Conservation (phyloP, 2,113 vertebrate genomes). For the Tricholaema leucomelas region DNA sequence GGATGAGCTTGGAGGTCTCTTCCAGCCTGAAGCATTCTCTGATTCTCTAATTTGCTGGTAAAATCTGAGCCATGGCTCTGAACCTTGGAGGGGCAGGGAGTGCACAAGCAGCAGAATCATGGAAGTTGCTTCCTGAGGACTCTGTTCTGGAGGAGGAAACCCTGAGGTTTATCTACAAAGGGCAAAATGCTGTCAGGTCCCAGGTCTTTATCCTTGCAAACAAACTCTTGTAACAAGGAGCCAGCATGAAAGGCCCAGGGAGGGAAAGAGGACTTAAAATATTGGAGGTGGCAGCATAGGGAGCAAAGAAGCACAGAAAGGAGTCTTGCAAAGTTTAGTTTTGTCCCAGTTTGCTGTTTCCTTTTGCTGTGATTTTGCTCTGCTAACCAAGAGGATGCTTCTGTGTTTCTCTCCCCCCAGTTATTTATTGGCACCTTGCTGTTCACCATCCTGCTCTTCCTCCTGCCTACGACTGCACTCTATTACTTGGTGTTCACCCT, state of each 20-base stretch:
- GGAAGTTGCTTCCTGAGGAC: not conserved
- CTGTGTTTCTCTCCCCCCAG: constrained; percentile 69
- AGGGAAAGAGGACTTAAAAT: not conserved
- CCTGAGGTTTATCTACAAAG: not conserved
- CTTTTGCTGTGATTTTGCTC: not conserved
- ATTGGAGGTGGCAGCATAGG: not conserved
- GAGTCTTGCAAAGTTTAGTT: not conserved
- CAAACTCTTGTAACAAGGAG: not conserved
- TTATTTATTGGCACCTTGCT: constrained; percentile 95
- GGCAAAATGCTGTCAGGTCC: not conserved
- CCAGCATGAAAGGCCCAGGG: not conserved
- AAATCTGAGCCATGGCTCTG: not conserved
- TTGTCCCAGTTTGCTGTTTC: not conserved
- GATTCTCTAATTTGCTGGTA: too few relatives aligned
- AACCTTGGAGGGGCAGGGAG: not conserved
- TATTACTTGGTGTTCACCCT: constrained; percentile 98
- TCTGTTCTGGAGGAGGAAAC: not conserved
- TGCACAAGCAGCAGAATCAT: not conserved
- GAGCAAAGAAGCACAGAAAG: not conserved
- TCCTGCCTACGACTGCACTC: constrained; percentile 92
- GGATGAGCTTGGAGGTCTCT: too few relatives aligned
- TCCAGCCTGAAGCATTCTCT: too few relatives aligned
- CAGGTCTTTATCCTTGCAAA: not conserved
- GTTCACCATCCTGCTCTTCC: constrained; percentile 93
- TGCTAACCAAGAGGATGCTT: not conserved